Evolutionary conservation across 1,140 invertebrate species (phyloP).

Genomic region (Pseudomyrmex dendroicus): DNA sequence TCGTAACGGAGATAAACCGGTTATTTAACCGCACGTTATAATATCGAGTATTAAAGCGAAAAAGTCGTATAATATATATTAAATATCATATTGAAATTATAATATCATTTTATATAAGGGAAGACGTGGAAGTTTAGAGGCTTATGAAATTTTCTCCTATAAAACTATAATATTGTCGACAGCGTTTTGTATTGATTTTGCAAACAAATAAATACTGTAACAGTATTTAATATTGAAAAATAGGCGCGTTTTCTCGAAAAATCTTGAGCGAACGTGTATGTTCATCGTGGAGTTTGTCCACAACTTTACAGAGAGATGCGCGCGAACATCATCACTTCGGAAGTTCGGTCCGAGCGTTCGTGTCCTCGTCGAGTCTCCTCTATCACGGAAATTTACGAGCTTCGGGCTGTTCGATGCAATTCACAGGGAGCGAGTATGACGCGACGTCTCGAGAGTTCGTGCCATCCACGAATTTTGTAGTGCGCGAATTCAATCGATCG

Average conservation of each 20-base stretch:
- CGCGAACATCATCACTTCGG: background rate
- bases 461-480: slow-evolving; percentile 34
- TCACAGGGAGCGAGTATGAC: slow-evolving; percentile 21
- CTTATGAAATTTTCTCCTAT: too few relatives aligned
- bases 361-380: slow-evolving; percentile 48
- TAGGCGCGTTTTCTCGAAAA: background rate
- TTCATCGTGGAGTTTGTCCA: background rate
- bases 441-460: background rate
- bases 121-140: too few relatives aligned
- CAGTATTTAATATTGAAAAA: background rate
- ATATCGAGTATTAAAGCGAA: background rate
- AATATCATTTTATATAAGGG: too few relatives aligned
- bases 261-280: background rate
- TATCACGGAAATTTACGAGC: slow-evolving; percentile 66
- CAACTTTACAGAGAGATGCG: slow-evolving; percentile 13
- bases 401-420: slow-evolving; percentile 26
- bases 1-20: background rate
- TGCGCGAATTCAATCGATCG: background rate
- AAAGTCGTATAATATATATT: background rate
- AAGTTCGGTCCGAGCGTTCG: slow-evolving; percentile 12
- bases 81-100: too few relatives aligned
- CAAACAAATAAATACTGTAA: too few relatives aligned
- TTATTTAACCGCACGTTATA: slow-evolving; percentile 8
- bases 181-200: too few relatives aligned
- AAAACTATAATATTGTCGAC: too few relatives aligned